A percentile compares a stretch with the other conserved stretches of the same genome.
phyloP scores from a whole-genome alignment of 2,113 vertebrate genomes.

The Leptobrachium leishanense region DNA sequence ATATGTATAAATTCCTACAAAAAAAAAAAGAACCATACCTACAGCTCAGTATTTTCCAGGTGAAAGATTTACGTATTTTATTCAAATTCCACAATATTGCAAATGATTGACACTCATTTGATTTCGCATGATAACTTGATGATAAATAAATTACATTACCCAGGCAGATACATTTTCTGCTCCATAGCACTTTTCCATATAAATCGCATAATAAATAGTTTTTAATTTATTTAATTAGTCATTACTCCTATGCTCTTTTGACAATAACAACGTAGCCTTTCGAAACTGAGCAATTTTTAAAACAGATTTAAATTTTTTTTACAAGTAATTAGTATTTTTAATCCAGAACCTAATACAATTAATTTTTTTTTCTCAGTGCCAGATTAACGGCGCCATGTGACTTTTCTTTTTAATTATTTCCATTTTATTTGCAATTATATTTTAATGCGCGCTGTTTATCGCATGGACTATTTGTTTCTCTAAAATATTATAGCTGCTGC shows the following conservation, averaged over 20 bases:
- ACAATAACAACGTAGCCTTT: background rate
- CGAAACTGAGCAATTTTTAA: constrained; percentile 21
- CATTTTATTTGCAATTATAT: constrained; percentile 48
- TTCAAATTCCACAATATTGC: background rate
- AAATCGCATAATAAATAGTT: constrained; percentile 15
- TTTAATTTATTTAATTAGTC: constrained; percentile 29
- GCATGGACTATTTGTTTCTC: constrained; percentile 29
- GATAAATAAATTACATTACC: background rate
- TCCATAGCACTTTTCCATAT: background rate
- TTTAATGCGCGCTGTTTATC: constrained; percentile 48
- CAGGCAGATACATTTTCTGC: constrained; percentile 10
- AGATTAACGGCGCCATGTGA: constrained; percentile 24
- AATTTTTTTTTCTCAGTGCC: background rate
- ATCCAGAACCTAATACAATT: constrained; percentile 20
- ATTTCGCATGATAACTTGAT: background rate
- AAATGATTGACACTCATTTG: background rate
- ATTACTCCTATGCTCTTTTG: constrained; percentile 14
- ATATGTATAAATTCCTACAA: too few species aligned
- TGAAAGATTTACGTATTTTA: too few species aligned
- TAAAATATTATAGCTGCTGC: constrained; percentile 42
- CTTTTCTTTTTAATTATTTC: constrained; percentile 45
- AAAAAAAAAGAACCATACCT: too few species aligned
- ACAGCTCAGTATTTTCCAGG: too few species aligned
- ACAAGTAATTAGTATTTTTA: constrained; percentile 35
- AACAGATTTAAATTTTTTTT: background rate